These are phyloP conservation scores for Germaria angustata DNA, from an alignment of 2,888 invertebrate species.

Conservation along the genomic window DNA sequence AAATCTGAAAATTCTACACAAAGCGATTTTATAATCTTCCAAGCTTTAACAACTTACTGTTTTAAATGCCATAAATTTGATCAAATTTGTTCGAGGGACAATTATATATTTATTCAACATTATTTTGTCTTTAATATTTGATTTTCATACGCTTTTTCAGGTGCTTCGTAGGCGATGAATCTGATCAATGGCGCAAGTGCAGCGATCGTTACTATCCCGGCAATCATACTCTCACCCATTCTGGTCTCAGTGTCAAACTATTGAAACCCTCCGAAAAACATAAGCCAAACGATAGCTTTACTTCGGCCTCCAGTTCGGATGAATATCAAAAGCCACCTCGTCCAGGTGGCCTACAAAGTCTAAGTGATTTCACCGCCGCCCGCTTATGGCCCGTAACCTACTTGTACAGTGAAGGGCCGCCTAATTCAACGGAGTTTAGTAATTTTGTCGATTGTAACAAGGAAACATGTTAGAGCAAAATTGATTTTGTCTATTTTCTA, in stretches of 20 bases:
- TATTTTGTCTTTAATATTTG: too few species aligned
- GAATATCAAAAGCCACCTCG: conserved; percentile 79
- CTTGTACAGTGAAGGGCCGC: conserved; percentile 89
- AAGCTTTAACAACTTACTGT: too few species aligned
- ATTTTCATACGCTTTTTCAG: conserved; percentile 78
- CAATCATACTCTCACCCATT: conserved; percentile 74
- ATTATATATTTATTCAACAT: too few species aligned
- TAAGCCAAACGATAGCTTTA: conserved; percentile 70
- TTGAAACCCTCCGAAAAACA: conserved; percentile 73
- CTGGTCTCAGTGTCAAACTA: conserved; percentile 80
- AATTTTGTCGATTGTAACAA: conserved; percentile 80
- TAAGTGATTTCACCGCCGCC: conserved; percentile 80
- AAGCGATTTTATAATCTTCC: too few species aligned
- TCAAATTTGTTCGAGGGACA: too few species aligned
- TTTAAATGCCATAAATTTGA: too few species aligned
- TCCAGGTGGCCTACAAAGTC: conserved; percentile 77
- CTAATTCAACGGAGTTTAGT: conserved; percentile 84
- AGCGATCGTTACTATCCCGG: conserved; percentile 89
- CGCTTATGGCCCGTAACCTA: conserved; percentile 90
- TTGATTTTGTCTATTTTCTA: conserved; percentile 33
- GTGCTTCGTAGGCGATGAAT: conserved; percentile 90
- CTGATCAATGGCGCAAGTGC: conserved; percentile 92
- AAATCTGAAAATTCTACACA: too few species aligned
- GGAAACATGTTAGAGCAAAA: conserved; percentile 76
- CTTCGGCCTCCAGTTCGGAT: conserved; percentile 61